Conservation (phyloP, 2,113 vertebrate species). For the Terrapene triunguis region DNA sequence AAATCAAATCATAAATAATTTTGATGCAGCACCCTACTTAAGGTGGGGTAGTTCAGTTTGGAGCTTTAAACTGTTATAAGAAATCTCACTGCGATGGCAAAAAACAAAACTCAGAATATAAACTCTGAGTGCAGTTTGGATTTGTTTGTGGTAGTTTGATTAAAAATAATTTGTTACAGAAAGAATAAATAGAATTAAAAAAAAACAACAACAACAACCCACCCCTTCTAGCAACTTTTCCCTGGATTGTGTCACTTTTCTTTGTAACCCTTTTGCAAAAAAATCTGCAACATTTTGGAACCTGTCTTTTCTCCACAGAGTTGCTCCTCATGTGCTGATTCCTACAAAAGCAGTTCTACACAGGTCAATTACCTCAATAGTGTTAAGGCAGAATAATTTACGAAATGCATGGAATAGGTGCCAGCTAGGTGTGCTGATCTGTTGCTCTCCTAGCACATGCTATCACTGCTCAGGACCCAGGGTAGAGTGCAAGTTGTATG, state of each 20-base stretch:
- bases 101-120: not conserved
- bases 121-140: not conserved
- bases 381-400: no score
- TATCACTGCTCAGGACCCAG: no score
- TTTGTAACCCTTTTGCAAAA: not conserved
- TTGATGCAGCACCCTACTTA: no score
- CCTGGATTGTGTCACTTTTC: not conserved
- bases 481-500: no score
- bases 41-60: not conserved
- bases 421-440: no score
- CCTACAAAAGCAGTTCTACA: not conserved
- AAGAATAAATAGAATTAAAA: not conserved
- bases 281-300: not conserved
- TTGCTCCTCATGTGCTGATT: not conserved
- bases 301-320: not conserved
- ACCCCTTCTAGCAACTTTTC: not conserved
- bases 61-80: not conserved
- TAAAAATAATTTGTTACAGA: not conserved
- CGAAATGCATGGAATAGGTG: no score
- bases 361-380: not conserved
- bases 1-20: not conserved
- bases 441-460: no score
- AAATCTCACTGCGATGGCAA: not conserved
- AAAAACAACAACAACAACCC: not conserved
- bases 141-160: not conserved